Base-by-base conservation (phyloP, 1,140 invertebrate species). In the Aphidius gifuensis region DNA sequence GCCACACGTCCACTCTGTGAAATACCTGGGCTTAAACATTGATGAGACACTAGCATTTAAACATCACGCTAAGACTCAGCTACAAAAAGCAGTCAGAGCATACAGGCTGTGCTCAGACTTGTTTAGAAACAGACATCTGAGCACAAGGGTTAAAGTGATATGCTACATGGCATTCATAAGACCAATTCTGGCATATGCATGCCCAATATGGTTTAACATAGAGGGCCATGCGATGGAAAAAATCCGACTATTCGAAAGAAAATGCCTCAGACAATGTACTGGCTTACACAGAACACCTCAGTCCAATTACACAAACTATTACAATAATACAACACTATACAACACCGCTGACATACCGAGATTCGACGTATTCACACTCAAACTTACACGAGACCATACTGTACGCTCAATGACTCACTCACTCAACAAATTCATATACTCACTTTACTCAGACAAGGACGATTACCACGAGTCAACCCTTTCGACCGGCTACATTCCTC, bases 331-430 rank as follows among this genome's bases (percentile, higher is more conserved):
- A 57, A 43, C n/a, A 42, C 42, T 69, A 3, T 64, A 67, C 47
- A 55, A 69, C 38, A 32, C 38, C n/a, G 68, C 68, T 1, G 58
- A 70, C 23, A 66, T 68, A 3, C 45, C 61, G 1, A 62, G 68
- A 60, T 60, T 70, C 4, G 66, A 70, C 51, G 39, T 4, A 11
- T 63, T 68, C 51, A 63, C 61, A 40, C 11, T 69, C 9, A 66
- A 66, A 50, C 32, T 66, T n/a, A 62, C 44, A 5, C 64, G 64
- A 54, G 54, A 68, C 38, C 60, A 60, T 23, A 55, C 39, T 23
- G 39, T 39, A 1, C 43, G 62, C 49, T 49, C 55, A 51, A 6
- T 21, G 21, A 64, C 61, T 58, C 58, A 43, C 5, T n/a, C 40
- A 16, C 50, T 60, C 5, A 64, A 60, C 40, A 55, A 21, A n/a